Base-by-base conservation (phyloP, 2,888 invertebrate species). In the Rhabditoides inermis region DNA sequence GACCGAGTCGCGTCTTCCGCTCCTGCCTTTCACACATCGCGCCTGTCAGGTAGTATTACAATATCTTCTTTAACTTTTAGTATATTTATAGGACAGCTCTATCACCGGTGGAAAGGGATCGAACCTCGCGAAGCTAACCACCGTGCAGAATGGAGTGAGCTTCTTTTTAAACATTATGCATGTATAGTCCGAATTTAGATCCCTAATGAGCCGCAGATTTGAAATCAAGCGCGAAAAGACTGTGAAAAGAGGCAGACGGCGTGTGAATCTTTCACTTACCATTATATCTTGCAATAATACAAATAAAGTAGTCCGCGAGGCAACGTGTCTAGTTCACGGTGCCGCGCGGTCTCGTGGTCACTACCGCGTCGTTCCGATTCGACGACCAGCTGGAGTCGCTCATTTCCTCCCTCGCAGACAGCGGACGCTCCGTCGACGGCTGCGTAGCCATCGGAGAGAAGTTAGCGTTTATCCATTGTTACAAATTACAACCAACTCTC, bases 71-170 rank as follows among this genome's bases (percentile, higher is more conserved):
- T n/a, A n/a, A n/a, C n/a, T n/a, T n/a, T n/a, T n/a, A n/a, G n/a
- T n/a, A n/a, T n/a, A n/a, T n/a, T n/a, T n/a, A n/a, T n/a, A n/a
- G 42, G 67, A 67, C 39, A 58, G 75, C 35, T 75, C 77, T 7
- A 75, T 85, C 10, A 85, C 85, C 0, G 88, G 88, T 0, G 88
- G 87, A 0, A 88, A 88, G 77, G 88, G 86, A 10, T 84, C 85
- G 1, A 87, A 88, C 2, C 77, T 88, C 15, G 86, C 86, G 0
- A 76, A 84, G 36, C 78, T 88, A 42, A 77, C 80, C 7, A 75
- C 77, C 20, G 65, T 79, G 45, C 67, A 76, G 25, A 53, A 51
- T 30, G 55, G 57, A 45, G 59, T 60, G 36, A 48, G 32, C 30
- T 10, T n/a, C 18, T 47, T 30, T 47, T 10, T 25, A 39, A 44